Evolutionary conservation across 2,113 vertebrate species (phyloP).

Genomic region (Erinaceus europaeus): DNA sequence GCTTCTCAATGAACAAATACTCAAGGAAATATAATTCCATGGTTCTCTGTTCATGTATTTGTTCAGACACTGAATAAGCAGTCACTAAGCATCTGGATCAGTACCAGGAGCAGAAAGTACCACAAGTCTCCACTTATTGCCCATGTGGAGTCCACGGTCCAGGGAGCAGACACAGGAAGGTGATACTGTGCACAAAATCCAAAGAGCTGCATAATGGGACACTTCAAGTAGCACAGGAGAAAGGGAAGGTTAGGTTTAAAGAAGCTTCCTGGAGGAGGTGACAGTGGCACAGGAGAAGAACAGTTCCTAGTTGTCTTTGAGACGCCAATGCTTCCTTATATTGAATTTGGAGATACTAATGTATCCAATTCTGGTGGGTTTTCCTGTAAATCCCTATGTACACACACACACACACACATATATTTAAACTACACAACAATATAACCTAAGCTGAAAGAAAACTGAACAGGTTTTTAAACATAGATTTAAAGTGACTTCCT

Average conservation of each 20-base stretch:
- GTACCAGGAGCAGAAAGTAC: not conserved
- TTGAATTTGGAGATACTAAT: not conserved
- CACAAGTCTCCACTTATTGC: not conserved
- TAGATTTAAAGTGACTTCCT: conserved; percentile 36
- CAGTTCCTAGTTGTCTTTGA: not conserved
- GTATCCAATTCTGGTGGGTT: too few species aligned
- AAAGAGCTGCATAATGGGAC: not conserved
- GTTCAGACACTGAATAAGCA: not conserved
- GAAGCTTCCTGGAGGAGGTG: not conserved
- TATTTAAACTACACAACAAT: conserved; percentile 23
- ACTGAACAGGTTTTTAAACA: conserved; percentile 53
- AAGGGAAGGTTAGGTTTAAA: not conserved
- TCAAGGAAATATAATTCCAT: not conserved
- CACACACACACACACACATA: too few species aligned
- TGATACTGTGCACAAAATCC: not conserved
- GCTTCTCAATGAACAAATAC: not conserved
- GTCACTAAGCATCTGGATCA: not conserved
- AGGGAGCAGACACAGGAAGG: not conserved
- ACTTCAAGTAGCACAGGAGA: not conserved
- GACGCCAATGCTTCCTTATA: not conserved
- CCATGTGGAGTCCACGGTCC: not conserved
- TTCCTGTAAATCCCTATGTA: too few species aligned
- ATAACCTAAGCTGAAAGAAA: conserved; percentile 45
- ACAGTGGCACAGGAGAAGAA: not conserved
- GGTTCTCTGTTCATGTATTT: not conserved